Conservation (phyloP, 1,140 invertebrate genomes). For the Zaprionus kolodkinae region DNA sequence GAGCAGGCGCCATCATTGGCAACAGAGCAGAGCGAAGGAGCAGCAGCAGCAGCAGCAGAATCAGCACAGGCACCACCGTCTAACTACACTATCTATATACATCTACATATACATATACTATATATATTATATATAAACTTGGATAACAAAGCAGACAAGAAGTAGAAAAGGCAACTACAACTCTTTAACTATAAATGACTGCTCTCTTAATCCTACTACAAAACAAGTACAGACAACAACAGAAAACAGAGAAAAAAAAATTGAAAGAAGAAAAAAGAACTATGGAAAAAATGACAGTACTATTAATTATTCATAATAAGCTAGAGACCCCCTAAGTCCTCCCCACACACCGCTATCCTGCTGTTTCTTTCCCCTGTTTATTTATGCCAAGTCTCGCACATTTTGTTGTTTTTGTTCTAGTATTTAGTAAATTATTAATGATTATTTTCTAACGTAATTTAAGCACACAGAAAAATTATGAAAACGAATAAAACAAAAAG, state of each 20-base stretch:
- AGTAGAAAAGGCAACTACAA: conserved; percentile 56
- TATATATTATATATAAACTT: conserved; percentile 16
- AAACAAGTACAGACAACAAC: conserved; percentile 57
- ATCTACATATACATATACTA: conserved; percentile 14
- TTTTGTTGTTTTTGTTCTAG: conserved; percentile 81
- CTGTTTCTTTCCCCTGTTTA: conserved; percentile 51
- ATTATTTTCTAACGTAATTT: conserved; percentile 64
- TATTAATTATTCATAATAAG: conserved; percentile 79
- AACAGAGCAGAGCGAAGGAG: conserved; percentile 35
- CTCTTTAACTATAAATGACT: conserved; percentile 76
- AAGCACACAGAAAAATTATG: conserved; percentile 47
- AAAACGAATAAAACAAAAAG: conserved; percentile 20
- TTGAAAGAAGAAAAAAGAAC: conserved; percentile 21
- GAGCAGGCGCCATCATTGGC: conserved; percentile 34
- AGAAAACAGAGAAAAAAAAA: conserved; percentile 33
- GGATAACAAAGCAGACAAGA: conserved; percentile 21
- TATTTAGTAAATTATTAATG: conserved; percentile 80
- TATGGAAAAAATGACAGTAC: conserved; percentile 28
- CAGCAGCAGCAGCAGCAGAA: conserved; percentile 32
- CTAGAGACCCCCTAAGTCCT: conserved; percentile 35
- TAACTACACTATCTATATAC: conserved; percentile 64
- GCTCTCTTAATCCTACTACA: conserved; percentile 78
- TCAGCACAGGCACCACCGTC: conserved; percentile 73
- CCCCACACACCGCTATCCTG: conserved; percentile 20
- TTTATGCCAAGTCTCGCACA: conserved; percentile 62